These are phyloP conservation scores for Holothuria scabra DNA, from an alignment of 53 echinoderm and acorn worm genomes.

Conservation along the genomic window DNA sequence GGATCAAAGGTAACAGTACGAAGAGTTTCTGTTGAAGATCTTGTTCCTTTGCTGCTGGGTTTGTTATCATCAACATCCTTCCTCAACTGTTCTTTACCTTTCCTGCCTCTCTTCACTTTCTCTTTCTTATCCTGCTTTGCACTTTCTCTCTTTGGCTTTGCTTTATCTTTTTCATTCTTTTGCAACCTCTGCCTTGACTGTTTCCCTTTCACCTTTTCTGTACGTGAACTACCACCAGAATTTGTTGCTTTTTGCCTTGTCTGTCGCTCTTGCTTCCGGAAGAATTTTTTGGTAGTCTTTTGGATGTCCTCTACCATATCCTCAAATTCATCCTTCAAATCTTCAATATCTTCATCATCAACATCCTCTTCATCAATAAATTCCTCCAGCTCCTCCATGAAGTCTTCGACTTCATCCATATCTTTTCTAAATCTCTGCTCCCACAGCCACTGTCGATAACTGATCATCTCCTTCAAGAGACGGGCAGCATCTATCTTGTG, in stretches of 20 bases:
- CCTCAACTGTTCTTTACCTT: not conserved
- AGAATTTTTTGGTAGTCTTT: conserved; percentile 70
- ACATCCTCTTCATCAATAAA: conserved; percentile 83
- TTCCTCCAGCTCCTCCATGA: conserved; percentile 89
- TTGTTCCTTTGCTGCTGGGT: too few relatives aligned
- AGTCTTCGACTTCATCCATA: conserved; percentile 77
- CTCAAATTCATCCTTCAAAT: conserved; percentile 94
- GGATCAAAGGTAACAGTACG: conserved; percentile 15
- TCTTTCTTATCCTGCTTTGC: not conserved
- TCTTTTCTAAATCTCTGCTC: conserved; percentile 75
- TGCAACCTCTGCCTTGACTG: not conserved
- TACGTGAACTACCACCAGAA: not conserved
- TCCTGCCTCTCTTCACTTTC: not conserved
- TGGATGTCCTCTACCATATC: conserved; percentile 92
- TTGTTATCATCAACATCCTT: too few relatives aligned
- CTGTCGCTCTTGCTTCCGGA: conserved; percentile 51
- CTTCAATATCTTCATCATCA: conserved; percentile 77
- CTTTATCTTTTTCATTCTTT: not conserved
- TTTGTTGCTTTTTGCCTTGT: not conserved
- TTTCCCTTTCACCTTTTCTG: not conserved
- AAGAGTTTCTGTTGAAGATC: not conserved
- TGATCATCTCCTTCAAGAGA: conserved; percentile 82
- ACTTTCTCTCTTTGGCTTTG: not conserved
- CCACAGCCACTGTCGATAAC: conserved; percentile 83
- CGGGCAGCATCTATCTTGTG: conserved; percentile 81